phyloP scores from a whole-genome alignment of 1,140 invertebrate species.

The Homarus americanus region DNA sequence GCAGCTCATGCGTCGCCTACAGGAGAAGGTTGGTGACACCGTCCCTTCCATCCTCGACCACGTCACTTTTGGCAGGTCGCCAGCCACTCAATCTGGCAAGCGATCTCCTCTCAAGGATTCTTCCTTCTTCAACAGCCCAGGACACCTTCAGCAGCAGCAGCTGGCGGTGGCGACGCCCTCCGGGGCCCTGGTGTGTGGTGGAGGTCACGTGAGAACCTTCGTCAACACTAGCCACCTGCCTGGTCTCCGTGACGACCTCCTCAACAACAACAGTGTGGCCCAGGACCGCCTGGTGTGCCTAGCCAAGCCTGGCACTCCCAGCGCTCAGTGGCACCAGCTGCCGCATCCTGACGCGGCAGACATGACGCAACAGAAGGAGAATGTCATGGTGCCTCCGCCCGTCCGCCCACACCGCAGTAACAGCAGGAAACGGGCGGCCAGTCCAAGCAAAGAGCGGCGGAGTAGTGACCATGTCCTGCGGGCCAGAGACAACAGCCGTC shows the following conservation, averaged over 20 bases:
- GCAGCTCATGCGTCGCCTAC: conserved; percentile 73
- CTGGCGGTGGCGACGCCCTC: conserved; percentile 70
- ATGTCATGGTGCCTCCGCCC: conserved; percentile 60
- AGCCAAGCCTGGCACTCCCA: conserved; percentile 44
- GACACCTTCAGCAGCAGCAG: conserved; percentile 38
- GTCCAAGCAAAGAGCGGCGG: conserved; percentile 37
- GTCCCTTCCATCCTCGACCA: conserved; percentile 62
- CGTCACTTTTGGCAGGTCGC: conserved; percentile 67
- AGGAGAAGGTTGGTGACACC: conserved; percentile 71
- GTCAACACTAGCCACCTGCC: conserved; percentile 64
- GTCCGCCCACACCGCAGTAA: conserved; percentile 68
- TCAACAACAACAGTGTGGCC: conserved; percentile 64
- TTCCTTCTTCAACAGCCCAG: conserved; percentile 61
- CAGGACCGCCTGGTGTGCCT: conserved; percentile 64
- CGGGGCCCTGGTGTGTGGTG: conserved; percentile 61
- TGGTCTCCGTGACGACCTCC: conserved; percentile 68
- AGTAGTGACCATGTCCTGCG: background rate
- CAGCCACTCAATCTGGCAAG: conserved; percentile 1
- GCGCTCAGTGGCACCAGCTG: conserved; percentile 68
- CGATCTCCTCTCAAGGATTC: conserved; percentile 66
- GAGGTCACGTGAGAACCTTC: conserved; percentile 58
- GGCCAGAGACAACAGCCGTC: conserved; percentile 29
- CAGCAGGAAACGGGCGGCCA: conserved; percentile 44
- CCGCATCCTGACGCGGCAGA: conserved; percentile 46
- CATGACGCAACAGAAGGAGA: conserved; percentile 73